Base-by-base conservation (phyloP, 1,140 invertebrate genomes). In the Temnothorax nylanderi region DNA sequence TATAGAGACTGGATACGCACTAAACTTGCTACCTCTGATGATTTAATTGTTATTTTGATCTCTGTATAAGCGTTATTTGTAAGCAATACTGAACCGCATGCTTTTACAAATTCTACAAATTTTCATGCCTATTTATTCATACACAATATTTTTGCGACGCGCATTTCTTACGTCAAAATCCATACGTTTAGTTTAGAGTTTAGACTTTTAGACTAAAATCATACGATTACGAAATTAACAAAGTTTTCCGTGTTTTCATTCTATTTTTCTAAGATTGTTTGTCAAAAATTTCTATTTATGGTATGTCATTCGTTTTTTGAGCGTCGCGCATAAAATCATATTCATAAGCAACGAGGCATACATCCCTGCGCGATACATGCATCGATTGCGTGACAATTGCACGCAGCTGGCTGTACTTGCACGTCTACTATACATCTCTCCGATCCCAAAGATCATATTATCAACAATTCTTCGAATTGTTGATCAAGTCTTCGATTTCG, bases 301-400 rank as follows among this genome's bases (percentile, higher is more conserved):
- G 13, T 18, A 62, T 34, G 16, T 11, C 21, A 34, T 51, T 49
- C 34, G 26, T 26, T 26, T 26, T 26, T 26, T 26, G 0, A 26
- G 1, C 26, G 26, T 26, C 26, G 47, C 60, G 26, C 37, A 26
- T 21, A 44, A 26, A 26, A 26, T 26, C 26, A 26, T n/a, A n/a
- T n/a, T n/a, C n/a, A n/a, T 26, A 26, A 26, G 26, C 60, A 13
- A 64, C 32, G 32, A 64, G 60, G 34, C 13, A 47, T 32, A 41
- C 62, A 64, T 64, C 16, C 5, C 6, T 37, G 37, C 26, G 13
- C 32, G 32, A 65, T 41, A 47, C n/a, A 58, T 60, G 47, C 62
- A 56, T 71, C 34, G 10, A 81, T n/a, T 54, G 78, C 37, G 49
- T 71, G 21, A 81, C 16, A 56, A 32, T 44, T 26, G 64, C 77